Conservation (phyloP, 2,888 invertebrate genomes). For the Trimorus sp. region DNA sequence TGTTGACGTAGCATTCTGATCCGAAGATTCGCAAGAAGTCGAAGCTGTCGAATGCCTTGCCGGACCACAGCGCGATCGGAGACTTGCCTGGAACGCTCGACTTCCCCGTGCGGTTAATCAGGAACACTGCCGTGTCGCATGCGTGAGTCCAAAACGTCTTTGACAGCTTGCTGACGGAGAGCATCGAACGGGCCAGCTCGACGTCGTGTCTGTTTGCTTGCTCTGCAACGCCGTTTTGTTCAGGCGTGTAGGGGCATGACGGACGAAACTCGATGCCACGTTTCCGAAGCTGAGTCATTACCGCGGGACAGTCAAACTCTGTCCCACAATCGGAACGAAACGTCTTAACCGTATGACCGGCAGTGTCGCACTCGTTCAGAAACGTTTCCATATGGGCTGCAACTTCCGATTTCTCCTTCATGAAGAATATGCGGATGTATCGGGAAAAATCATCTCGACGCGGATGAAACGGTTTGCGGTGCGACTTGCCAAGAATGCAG, state of each 20-base stretch:
- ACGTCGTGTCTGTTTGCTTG: constrained; percentile 43
- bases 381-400: constrained; percentile 61
- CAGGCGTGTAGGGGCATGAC: constrained; percentile 40
- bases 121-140: constrained; percentile 38
- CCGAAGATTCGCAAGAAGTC: constrained; percentile 55
- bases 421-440: constrained; percentile 58
- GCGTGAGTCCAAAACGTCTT: constrained; percentile 47
- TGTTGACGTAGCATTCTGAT: constrained; percentile 48
- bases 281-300: constrained; percentile 14
- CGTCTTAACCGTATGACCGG: constrained; percentile 65
- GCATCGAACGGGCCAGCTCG: constrained; percentile 54
- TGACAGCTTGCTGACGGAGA: constrained; percentile 29
- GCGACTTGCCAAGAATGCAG: constrained; percentile 56
- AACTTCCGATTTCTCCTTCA: constrained; percentile 59
- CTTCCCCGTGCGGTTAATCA: constrained; percentile 48
- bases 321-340: constrained; percentile 66
- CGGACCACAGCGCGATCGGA: constrained; percentile 51
- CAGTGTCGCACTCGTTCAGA: constrained; percentile 66
- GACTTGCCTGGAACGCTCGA: constrained; percentile 30
- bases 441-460: constrained; percentile 63
- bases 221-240: constrained; percentile 46
- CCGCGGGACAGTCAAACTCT: constrained; percentile 56
- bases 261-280: constrained; percentile 41
- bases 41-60: constrained; percentile 48
- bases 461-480: constrained; percentile 49